Evolutionary conservation across 2,888 invertebrate species (phyloP).

Genomic region (Drosophila bunnanda): DNA sequence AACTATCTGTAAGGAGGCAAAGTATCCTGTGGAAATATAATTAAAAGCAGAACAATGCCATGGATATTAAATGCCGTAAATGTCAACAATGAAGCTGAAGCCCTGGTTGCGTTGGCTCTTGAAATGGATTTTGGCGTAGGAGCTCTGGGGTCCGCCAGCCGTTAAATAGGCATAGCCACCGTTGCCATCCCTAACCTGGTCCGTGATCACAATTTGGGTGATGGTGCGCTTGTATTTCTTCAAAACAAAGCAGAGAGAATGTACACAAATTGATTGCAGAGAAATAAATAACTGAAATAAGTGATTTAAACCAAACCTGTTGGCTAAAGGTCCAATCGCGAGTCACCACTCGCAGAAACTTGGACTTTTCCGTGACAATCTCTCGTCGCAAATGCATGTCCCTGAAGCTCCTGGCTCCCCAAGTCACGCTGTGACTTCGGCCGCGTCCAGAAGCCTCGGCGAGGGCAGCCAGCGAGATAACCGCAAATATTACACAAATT

Average conservation of each 20-base stretch:
- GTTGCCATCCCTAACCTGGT: slow-evolving; percentile 84
- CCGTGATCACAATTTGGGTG: slow-evolving; percentile 83
- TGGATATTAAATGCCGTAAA: slow-evolving; percentile 80
- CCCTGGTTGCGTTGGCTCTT: slow-evolving; percentile 85
- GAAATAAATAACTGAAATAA: accelerated
- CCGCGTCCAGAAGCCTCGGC: slow-evolving; percentile 34
- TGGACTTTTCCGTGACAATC: slow-evolving; percentile 62
- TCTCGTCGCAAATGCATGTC: slow-evolving; percentile 62
- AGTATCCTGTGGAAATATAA: slow-evolving; percentile 1
- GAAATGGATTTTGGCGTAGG: slow-evolving; percentile 82
- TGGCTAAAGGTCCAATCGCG: slow-evolving; percentile 57
- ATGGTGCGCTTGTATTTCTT: slow-evolving; percentile 63
- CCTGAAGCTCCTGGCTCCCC: slow-evolving; percentile 61
- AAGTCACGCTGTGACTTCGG: slow-evolving; percentile 63
- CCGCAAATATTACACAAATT: slow-evolving; percentile 38
- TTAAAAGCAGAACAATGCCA: slow-evolving; percentile 13
- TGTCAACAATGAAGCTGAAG: slow-evolving; percentile 84
- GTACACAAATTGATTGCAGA: background rate
- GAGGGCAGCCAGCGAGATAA: slow-evolving; percentile 22
- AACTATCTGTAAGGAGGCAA: slow-evolving; percentile 18
- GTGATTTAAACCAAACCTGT: slow-evolving; percentile 48
- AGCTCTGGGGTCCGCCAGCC: slow-evolving; percentile 84
- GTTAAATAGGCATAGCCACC: slow-evolving; percentile 84
- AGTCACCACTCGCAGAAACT: slow-evolving; percentile 59
- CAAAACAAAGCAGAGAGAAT: background rate